A percentile compares a stretch with the other conserved stretches of the same genome.
These are phyloP conservation scores for Holothuria glaberrima DNA, from an alignment of 35 echinoderm and acorn worm species.

Conservation along the genomic window DNA sequence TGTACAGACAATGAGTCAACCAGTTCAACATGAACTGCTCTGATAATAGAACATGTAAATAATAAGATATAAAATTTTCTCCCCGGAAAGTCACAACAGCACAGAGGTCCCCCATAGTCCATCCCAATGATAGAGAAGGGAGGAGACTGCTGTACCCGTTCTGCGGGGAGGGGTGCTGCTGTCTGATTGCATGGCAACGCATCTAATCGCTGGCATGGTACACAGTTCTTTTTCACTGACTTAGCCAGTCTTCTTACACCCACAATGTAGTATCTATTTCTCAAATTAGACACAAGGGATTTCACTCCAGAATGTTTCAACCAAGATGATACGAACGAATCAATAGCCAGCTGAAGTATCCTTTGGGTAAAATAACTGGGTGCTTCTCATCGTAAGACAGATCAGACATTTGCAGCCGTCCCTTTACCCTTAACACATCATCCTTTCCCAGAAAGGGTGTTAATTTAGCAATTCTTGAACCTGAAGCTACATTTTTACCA, in stretches of 20 bases:
- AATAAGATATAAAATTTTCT: conserved; percentile 48
- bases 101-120: conserved; percentile 52
- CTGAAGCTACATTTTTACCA: conserved; percentile 24
- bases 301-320: conserved; percentile 54
- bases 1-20: conserved; percentile 26
- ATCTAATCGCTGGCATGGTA: conserved; percentile 39
- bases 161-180: conserved; percentile 36
- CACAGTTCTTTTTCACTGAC: conserved; percentile 42
- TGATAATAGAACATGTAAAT: conserved; percentile 49
- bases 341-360: conserved; percentile 23
- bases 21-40: conserved; percentile 50
- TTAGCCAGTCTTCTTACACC: conserved; percentile 34
- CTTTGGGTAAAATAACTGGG: conserved; percentile 38
- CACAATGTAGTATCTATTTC: conserved; percentile 46
- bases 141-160: conserved; percentile 42
- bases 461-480: conserved; percentile 14
- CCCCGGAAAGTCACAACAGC: conserved; percentile 44
- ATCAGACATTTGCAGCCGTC: conserved; percentile 43
- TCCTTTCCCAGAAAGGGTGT: conserved; percentile 35
- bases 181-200: conserved; percentile 25
- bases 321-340: conserved; percentile 37
- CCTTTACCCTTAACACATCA: conserved; percentile 6
- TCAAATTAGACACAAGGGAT: conserved; percentile 14
- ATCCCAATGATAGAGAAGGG: conserved; percentile 29
- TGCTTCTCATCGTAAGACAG: conserved; percentile 56